A percentile compares a stretch with the other conserved stretches of the same genome.
Conservation (phyloP, 2,888 invertebrate species). For the Anaspis maculata region DNA sequence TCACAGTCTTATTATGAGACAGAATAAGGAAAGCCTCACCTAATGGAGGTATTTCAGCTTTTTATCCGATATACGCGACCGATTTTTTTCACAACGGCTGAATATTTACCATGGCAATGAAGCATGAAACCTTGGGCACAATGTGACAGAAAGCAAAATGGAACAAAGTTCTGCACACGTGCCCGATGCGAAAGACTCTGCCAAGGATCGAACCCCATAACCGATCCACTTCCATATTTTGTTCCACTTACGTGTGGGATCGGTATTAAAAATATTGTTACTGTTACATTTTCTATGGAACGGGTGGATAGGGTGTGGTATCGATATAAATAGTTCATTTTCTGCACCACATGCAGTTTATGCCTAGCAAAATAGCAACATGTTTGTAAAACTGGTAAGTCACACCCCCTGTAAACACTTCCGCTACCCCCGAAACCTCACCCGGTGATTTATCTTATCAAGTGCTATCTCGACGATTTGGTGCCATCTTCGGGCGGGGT, state of each 20-base stretch:
- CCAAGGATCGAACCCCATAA: constrained; percentile 20
- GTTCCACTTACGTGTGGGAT: constrained; percentile 37
- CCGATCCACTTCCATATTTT: constrained; percentile 26
- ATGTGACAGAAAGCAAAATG: constrained; percentile 33
- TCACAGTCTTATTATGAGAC: constrained; percentile 31
- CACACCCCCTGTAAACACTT: constrained; percentile 3
- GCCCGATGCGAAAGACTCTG: constrained; percentile 7
- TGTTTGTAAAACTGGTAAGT: constrained; percentile 40
- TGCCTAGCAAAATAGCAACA: constrained; percentile 24
- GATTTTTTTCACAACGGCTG: constrained; percentile 27
- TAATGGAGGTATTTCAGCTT: constrained; percentile 37
- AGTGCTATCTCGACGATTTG: no score
- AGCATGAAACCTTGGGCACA: constrained; percentile 36
- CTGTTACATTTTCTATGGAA: constrained; percentile 37
- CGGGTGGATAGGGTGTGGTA: constrained; percentile 37
- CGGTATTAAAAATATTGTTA: constrained; percentile 35
- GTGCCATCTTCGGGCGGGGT: no score
- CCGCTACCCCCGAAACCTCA: no score
- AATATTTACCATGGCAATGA: constrained; percentile 42
- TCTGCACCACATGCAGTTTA: constrained; percentile 10
- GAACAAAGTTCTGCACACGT: constrained; percentile 21
- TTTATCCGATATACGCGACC: constrained; percentile 28
- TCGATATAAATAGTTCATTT: constrained; percentile 30
- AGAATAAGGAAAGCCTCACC: constrained; percentile 42
- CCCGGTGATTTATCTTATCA: no score